Percentiles rank a stretch among this genome's conserved stretches.
Evolutionary conservation across 2,797 vertebrate genomes (phyloP).

Genomic region (Cygnus olor): DNA sequence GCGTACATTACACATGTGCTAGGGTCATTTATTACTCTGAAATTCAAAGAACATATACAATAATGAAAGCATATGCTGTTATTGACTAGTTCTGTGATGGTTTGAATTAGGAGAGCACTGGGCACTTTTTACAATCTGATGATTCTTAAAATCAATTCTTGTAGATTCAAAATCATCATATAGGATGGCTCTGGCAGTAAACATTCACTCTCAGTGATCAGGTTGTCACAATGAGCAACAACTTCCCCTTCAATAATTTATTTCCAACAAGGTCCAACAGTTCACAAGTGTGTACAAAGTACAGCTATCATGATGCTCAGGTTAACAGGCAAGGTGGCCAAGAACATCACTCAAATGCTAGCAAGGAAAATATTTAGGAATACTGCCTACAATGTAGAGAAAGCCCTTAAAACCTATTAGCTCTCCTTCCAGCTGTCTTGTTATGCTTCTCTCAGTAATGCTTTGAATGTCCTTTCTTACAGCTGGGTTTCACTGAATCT

Average conservation of each 20-base stretch:
- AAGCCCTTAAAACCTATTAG: background rate
- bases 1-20: fast-evolving
- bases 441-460: background rate
- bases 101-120: background rate
- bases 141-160: background rate
- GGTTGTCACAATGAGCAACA: background rate
- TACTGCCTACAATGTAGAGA: background rate
- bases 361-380: background rate
- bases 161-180: background rate
- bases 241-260: background rate
- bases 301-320: background rate
- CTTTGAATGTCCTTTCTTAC: background rate
- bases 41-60: background rate
- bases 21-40: background rate
- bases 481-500: slow-evolving; percentile 24
- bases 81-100: background rate
- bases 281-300: background rate
- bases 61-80: background rate
- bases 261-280: background rate
- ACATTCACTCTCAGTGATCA: background rate
- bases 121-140: background rate
- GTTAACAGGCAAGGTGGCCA: background rate
- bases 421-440: background rate
- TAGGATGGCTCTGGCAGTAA: background rate
- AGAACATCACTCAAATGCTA: background rate